Evolutionary conservation across 2,888 invertebrate species (phyloP).

Genomic region (Epinotia bilunana): DNA sequence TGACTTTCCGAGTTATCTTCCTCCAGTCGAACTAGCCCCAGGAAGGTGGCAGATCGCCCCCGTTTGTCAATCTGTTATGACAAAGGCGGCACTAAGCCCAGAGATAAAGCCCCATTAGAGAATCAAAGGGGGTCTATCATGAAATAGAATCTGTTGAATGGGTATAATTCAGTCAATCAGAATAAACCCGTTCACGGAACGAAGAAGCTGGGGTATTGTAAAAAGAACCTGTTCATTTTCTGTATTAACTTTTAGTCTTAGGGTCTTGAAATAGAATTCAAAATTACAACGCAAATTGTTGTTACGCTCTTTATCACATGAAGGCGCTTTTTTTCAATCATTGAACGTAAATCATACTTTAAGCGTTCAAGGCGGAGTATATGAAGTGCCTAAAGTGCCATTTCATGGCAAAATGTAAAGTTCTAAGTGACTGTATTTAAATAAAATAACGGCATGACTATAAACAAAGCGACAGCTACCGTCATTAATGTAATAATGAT

Average conservation of each 20-base stretch:
- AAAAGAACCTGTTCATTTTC: neutral
- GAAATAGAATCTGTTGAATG: conserved; percentile 41
- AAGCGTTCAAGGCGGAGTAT: no score
- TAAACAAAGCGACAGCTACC: neutral
- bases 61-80: conserved; percentile 44
- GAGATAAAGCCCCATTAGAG: conserved; percentile 40
- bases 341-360: no score
- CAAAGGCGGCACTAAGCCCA: conserved; percentile 27
- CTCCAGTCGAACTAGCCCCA: conserved; percentile 10
- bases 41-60: conserved; percentile 33
- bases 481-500: neutral
- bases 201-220: neutral
- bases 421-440: no score
- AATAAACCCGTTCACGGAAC: conserved; percentile 12
- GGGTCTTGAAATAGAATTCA: no score
- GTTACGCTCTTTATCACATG: no score
- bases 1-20: conserved; percentile 17
- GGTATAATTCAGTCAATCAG: conserved; percentile 44
- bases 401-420: no score
- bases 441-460: neutral
- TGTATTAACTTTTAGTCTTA: neutral
- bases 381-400: no score
- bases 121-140: conserved; percentile 40
- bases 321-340: no score
- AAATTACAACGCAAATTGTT: no score